These are phyloP conservation scores for Pogonomyrmex barbatus DNA, from an alignment of 1,140 invertebrate genomes.

Conservation along the genomic window DNA sequence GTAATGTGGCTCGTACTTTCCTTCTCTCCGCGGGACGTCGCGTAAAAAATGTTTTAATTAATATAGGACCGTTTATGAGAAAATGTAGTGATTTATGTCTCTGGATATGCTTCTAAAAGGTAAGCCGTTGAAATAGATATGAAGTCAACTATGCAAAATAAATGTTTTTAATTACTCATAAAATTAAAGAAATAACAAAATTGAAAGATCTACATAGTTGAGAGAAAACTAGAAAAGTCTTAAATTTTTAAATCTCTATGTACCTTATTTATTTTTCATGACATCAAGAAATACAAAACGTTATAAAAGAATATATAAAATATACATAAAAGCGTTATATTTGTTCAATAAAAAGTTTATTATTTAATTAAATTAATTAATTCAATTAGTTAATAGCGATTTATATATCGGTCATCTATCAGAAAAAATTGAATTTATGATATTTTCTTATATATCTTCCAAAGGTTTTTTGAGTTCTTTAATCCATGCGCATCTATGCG, in stretches of 20 bases:
- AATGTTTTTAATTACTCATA: not conserved
- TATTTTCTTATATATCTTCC: not conserved
- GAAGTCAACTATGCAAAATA: not conserved
- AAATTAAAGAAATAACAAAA: not conserved
- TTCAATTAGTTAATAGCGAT: not conserved
- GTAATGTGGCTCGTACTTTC: conserved; percentile 49
- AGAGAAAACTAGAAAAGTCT: not conserved
- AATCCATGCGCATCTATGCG: not conserved
- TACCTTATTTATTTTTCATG: not conserved
- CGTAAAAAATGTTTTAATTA: conserved; percentile 77
- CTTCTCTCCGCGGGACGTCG: conserved; percentile 11
- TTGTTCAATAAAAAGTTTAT: not conserved
- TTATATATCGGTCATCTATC: not conserved
- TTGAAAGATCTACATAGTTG: not conserved
- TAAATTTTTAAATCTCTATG: not conserved
- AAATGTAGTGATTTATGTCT: conserved; percentile 75
- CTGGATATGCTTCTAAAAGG: not conserved
- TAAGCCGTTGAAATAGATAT: conserved; percentile 15
- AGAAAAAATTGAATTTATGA: not conserved
- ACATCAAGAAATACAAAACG: not conserved
- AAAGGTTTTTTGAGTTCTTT: conserved; percentile 15
- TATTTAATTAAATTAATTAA: not conserved
- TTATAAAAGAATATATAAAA: not conserved
- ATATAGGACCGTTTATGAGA: conserved; percentile 69
- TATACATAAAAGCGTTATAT: not conserved